Percentiles rank a stretch among this genome's conserved stretches.
Evolutionary conservation across 2,888 invertebrate species (phyloP).

Genomic region (Nasonovia ribisnigri): DNA sequence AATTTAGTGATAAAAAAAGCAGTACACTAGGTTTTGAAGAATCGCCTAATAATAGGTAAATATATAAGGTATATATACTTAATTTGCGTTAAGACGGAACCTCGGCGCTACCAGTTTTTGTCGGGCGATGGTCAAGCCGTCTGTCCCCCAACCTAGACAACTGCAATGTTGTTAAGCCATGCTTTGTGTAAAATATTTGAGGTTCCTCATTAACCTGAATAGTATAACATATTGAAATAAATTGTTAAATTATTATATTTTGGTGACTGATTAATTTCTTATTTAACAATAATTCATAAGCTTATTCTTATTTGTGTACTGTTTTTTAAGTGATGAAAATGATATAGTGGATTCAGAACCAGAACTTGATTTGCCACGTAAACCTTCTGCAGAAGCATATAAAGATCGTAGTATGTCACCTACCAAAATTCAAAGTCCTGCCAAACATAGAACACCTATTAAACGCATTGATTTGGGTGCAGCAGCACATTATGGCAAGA

Average conservation of each 20-base stretch:
- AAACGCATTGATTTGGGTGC: slow-evolving; percentile 78
- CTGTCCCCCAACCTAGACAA: not conserved
- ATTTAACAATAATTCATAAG: not conserved
- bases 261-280: not conserved
- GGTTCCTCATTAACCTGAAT: not conserved
- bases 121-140: not conserved
- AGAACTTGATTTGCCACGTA: slow-evolving; percentile 71
- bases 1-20: slow-evolving; percentile 70
- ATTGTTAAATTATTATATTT: not conserved
- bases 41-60: slow-evolving; percentile 71
- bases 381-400: slow-evolving; percentile 58
- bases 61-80: not conserved
- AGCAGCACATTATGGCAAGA: slow-evolving; percentile 76
- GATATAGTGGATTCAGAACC: slow-evolving; percentile 80
- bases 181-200: not conserved
- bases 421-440: slow-evolving; percentile 72
- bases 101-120: not conserved
- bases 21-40: slow-evolving; percentile 70
- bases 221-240: not conserved
- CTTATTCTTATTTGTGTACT: not conserved
- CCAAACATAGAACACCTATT: slow-evolving; percentile 71
- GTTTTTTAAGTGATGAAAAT: slow-evolving; percentile 73
- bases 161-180: not conserved
- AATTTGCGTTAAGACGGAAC: not conserved
- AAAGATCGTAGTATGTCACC: slow-evolving; percentile 69